Evolutionary conservation across 2,888 invertebrate genomes (phyloP).

Genomic region (Leucania comma): DNA sequence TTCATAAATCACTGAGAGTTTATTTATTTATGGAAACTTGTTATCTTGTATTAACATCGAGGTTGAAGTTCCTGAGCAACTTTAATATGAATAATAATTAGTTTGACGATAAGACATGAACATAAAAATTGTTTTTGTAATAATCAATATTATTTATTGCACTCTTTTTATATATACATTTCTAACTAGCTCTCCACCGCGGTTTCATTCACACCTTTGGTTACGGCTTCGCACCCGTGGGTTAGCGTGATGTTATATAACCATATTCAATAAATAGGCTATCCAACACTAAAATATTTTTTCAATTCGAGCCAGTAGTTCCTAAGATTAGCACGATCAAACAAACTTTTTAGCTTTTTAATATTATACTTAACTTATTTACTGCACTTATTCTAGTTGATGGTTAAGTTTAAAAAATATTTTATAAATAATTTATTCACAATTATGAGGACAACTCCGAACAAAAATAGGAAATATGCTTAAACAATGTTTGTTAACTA

Average conservation of each 20-base stretch:
- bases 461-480: no score
- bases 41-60: not conserved
- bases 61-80: not conserved
- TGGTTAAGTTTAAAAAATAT: not conserved
- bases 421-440: not conserved
- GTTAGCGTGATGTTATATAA: no score
- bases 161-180: no score
- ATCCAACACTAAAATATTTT: not conserved
- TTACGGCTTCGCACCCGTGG: no score
- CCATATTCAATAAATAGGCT: no score
- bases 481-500: no score
- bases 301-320: not conserved
- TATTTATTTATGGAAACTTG: conserved; percentile 3
- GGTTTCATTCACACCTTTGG: no score
- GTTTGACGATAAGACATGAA: conserved; percentile 1
- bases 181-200: no score
- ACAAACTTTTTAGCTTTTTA: no score
- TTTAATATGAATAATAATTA: not conserved
- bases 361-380: no score
- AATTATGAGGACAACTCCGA: no score
- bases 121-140: conserved; percentile 2
- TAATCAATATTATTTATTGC: not conserved
- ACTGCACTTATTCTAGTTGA: not conserved
- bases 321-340: no score
- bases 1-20: not conserved